A percentile compares a stretch with the other conserved stretches of the same genome.
These are phyloP conservation scores for Onychorhynchus coronatus DNA, from an alignment of 2,113 vertebrate species.

Conservation along the genomic window DNA sequence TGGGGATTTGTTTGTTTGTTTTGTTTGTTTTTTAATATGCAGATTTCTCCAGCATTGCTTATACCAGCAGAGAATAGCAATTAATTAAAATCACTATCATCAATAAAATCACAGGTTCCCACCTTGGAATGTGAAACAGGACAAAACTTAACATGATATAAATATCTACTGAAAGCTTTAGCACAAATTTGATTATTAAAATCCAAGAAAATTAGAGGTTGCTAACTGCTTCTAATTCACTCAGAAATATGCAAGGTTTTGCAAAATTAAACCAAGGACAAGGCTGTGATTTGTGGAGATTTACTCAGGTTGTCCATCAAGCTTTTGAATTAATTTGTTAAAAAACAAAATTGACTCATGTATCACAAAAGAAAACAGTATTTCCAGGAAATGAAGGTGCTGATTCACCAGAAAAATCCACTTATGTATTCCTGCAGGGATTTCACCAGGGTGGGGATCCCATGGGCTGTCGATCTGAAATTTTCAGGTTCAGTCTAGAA, in stretches of 20 bases:
- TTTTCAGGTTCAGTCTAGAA: not conserved
- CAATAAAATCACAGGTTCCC: not conserved
- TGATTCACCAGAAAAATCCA: not conserved
- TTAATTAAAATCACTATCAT: not conserved
- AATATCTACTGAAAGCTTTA: not conserved
- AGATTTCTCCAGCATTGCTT: not conserved
- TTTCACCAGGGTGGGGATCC: not conserved
- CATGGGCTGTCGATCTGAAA: not conserved
- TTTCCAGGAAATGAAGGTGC: not conserved
- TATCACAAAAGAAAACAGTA: not conserved
- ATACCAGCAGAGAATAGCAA: not conserved
- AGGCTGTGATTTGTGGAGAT: not conserved
- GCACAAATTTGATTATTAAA: not conserved
- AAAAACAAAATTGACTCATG: not conserved
- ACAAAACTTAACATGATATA: not conserved
- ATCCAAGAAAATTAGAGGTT: not conserved
- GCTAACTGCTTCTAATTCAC: not conserved
- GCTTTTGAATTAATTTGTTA: not conserved
- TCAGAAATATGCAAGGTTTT: not conserved
- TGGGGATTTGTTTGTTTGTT: not conserved
- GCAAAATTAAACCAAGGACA: not conserved
- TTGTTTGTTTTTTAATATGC: not conserved
- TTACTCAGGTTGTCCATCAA: not conserved
- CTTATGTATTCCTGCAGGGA: not conserved
- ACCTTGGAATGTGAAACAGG: not conserved